phyloP scores from a whole-genome alignment of 2,888 invertebrate genomes.

The Plagodis pulveraria region DNA sequence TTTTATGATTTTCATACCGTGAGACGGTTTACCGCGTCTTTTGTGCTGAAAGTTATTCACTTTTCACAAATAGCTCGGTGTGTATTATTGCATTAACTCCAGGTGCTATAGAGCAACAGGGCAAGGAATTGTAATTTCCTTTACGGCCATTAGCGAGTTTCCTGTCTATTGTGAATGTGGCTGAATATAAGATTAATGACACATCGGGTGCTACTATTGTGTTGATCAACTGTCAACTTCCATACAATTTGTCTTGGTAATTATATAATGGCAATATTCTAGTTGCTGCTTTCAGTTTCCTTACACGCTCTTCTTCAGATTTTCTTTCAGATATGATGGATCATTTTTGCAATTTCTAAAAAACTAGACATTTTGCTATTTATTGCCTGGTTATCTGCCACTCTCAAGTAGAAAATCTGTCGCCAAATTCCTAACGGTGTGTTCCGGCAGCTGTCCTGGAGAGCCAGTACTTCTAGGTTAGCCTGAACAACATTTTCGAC shows the following conservation, averaged over 20 bases:
- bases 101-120: slow-evolving; percentile 52
- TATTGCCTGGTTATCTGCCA: too few relatives aligned
- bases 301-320: too few relatives aligned
- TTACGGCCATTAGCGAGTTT: slow-evolving; percentile 70
- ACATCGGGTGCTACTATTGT: slow-evolving; percentile 56
- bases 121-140: slow-evolving; percentile 74
- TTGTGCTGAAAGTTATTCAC: slow-evolving; percentile 20
- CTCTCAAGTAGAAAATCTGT: too few relatives aligned
- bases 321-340: too few relatives aligned
- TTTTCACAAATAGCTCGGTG: slow-evolving; percentile 38
- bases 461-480: too few relatives aligned
- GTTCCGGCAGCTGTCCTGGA: too few relatives aligned
- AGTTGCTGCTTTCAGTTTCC: too few relatives aligned
- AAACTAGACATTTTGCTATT: too few relatives aligned
- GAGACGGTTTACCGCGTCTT: slow-evolving; percentile 15
- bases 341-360: too few relatives aligned
- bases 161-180: slow-evolving; percentile 65
- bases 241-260: slow-evolving; percentile 8
- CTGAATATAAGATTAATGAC: slow-evolving; percentile 80
- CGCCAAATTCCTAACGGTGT: too few relatives aligned
- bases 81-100: slow-evolving; percentile 37
- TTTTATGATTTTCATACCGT: background rate
- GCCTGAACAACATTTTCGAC: too few relatives aligned
- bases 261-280: too few relatives aligned
- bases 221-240: slow-evolving; percentile 55